Base-by-base conservation (phyloP, 2,113 vertebrate species). In the Paedocypris sp. region DNA sequence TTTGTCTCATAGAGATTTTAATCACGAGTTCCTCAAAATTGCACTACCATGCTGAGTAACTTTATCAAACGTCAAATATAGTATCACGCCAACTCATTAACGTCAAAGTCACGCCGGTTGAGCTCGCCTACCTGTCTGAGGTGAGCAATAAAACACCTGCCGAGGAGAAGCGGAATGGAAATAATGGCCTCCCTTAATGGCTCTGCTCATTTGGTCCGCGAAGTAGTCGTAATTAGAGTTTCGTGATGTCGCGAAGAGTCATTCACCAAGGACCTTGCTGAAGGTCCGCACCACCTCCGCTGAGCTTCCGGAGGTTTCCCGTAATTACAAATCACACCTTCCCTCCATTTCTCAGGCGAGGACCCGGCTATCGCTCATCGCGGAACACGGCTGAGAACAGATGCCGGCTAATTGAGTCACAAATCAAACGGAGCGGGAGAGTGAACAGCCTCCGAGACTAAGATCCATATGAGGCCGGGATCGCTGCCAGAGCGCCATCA, bases 331-430 rank as follows among this genome's bases (percentile, higher is more conserved):
- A 66, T 58, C 15, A 23, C 20, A 31, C n/a, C 42, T 62, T 51
- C 25, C 20, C 16, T 32, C 43, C 11, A 38, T 46, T 62, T 49
- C 26, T 48, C 31, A 41, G 42, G 9, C 18, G 23, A 12, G 33
- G 52, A 25, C 5, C 29, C 50, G 50, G 5, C 23, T 49, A 67
- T 54, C 41, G 48, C 28, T 52, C 48, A 53, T 43, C 53, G 48
- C 45, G 49, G 31, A 57, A 62, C 28, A 62, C 35, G 50, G 42
- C 33, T 62, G 50, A 18, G 50, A 62, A 59, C 60, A 50, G 62
- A 57, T 56, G 62, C 62, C 19, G 48, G 62, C 62, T 57, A 64
- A 64, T 38, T 38, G 31, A 47, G 51, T 64, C 62, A 64, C 62
- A 64, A 64, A 64, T 57, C 62, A 64, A 57, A 53, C 42, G 39